A percentile compares a stretch with the other conserved stretches of the same genome.
Evolutionary conservation across 2,888 invertebrate genomes (phyloP).

Genomic region (Drosophila picticornis): DNA sequence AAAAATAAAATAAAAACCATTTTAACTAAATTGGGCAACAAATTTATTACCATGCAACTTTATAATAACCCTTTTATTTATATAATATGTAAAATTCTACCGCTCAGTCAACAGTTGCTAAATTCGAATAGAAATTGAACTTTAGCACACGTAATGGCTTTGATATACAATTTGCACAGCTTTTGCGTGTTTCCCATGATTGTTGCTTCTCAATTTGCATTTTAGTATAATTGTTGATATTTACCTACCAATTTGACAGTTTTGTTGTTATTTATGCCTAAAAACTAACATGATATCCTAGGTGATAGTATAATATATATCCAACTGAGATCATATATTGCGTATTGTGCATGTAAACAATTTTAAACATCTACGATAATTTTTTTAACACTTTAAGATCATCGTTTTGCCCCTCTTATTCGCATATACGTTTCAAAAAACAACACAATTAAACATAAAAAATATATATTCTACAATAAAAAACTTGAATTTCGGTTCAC

Average conservation of each 20-base stretch:
- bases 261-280: conserved; percentile 8
- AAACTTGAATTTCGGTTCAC: not conserved
- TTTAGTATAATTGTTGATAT: conserved; percentile 37
- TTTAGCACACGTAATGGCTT: not conserved
- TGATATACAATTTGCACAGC: conserved; percentile 45
- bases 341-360: conserved; percentile 1
- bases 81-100: not conserved
- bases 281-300: conserved; percentile 12
- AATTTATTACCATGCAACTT: not conserved
- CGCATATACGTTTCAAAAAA: not conserved
- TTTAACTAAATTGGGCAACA: not conserved
- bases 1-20: not conserved
- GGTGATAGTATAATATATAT: not conserved
- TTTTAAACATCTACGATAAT: not conserved
- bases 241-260: conserved; percentile 44
- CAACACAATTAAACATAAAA: not conserved
- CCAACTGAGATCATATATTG: not conserved
- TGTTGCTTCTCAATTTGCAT: conserved; percentile 12
- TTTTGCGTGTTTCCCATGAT: conserved; percentile 61
- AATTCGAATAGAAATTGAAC: not conserved
- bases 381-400: not conserved
- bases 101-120: not conserved
- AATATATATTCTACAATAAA: conserved; percentile 11
- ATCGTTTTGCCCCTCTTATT: accelerated
- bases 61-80: not conserved